Evolutionary conservation across 2,888 invertebrate species (phyloP).

Genomic region (Drosophila barbarae): DNA sequence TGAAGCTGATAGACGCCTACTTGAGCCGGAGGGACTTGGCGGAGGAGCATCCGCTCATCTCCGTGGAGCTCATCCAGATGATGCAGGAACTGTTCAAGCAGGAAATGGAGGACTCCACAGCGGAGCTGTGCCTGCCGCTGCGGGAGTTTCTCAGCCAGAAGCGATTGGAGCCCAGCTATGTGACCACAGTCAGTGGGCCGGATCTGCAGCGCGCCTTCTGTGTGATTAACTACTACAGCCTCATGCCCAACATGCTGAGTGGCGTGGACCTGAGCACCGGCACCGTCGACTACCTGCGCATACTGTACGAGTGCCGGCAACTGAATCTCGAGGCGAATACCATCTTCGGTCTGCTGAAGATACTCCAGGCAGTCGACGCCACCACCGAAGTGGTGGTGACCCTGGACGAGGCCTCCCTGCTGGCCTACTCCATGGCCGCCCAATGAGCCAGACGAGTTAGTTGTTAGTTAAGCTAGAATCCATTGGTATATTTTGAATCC

Average conservation of each 20-base stretch:
- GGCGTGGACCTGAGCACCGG: constrained; percentile 66
- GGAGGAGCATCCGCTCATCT: constrained; percentile 68
- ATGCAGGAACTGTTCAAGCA: constrained; percentile 72
- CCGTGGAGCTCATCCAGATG: constrained; percentile 77
- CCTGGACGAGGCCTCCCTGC: constrained; percentile 24
- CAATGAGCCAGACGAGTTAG: constrained; percentile 1
- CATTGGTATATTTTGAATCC: background rate
- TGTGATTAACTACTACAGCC: constrained; percentile 75
- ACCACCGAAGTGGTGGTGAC: constrained; percentile 23
- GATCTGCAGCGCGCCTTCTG: constrained; percentile 73
- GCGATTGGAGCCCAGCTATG: constrained; percentile 61
- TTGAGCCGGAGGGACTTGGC: constrained; percentile 45
- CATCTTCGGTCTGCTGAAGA: constrained; percentile 73
- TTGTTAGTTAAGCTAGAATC: constrained; percentile 1
- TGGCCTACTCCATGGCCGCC: constrained; percentile 26
- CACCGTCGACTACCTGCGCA: constrained; percentile 72
- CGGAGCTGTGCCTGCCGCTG: constrained; percentile 59
- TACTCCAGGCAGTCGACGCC: constrained; percentile 60
- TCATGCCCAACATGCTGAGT: constrained; percentile 76
- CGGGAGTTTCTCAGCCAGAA: constrained; percentile 72
- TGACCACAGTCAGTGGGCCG: constrained; percentile 58
- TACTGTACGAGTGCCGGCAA: constrained; percentile 76
- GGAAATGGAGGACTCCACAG: constrained; percentile 65
- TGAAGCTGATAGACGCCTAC: constrained; percentile 85
- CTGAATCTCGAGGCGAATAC: constrained; percentile 72